Evolutionary conservation across 2,113 vertebrate species (phyloP), one percentile per base, ranked within the genome.

Genomic region (Synodontis membranacea): DNA sequence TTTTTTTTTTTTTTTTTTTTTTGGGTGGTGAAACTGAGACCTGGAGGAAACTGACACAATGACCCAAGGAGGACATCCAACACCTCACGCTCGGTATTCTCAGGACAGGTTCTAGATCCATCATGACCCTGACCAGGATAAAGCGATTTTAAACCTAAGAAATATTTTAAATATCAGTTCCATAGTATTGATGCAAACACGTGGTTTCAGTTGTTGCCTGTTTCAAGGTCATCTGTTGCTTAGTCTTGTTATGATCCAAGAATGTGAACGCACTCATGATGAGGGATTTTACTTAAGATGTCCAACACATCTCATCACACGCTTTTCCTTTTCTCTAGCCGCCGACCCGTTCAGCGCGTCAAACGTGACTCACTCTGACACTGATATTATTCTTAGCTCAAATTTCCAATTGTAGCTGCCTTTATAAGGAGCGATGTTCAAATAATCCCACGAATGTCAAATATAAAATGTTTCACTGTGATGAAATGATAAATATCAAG

Each of bases 151-250:
- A 2, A 17, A 44, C 28, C 2, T 28, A 1, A 5, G 15, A n/a
- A 46, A 28, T n/a, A n/a, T n/a, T n/a, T n/a, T n/a, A 48, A n/a
- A 11, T 1, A 14, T 76, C 6, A 50, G 1, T 6, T 9, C 6
- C 28, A 19, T 78, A 19, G n/a, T 21, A 79, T 19, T 34, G n/a
- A 1, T 21, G 17, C 9, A 34, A 78, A 52, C 75, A 48, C 74
- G 37, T 14, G 0, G 74, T 76, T 76, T n/a, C 44, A 2, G 5
- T 31, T 8, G 14, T 17, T 17, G 48, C n/a, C n/a, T 37, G n/a
- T 34, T 79, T 79, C 48, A 54, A 79, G 75, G 75, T 79, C 75
- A 54, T 54, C 75, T 54, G 17, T 54, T 34, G 75, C 8, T 79
- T 28, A 48, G 12, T 75, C 72, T 28, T 46, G 23, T 75, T 78